These are phyloP conservation scores for Trissonchulus sp. DNA, from an alignment of 2,888 invertebrate species.

Conservation along the genomic window DNA sequence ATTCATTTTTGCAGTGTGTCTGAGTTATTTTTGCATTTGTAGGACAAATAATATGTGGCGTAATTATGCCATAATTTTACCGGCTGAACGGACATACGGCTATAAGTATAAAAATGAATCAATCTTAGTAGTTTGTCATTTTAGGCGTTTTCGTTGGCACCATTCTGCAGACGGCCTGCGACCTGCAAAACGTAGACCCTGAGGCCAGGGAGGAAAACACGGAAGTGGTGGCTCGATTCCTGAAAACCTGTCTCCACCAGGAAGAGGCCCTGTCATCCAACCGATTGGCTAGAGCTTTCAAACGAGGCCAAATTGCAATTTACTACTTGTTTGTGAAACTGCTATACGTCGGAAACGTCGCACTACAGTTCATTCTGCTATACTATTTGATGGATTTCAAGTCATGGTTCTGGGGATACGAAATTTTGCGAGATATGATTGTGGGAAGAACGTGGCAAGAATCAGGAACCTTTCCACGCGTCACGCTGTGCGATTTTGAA, in stretches of 20 bases:
- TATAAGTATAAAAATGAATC: no score
- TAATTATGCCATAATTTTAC: no score
- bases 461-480: slow-evolving; percentile 52
- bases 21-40: no score
- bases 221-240: slow-evolving; percentile 40
- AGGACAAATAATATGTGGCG: no score
- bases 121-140: no score
- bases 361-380: slow-evolving; percentile 56
- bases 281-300: no score
- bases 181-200: slow-evolving; percentile 47
- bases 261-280: no score
- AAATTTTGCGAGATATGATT: slow-evolving; percentile 44
- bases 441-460: slow-evolving; percentile 48
- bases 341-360: slow-evolving; percentile 54
- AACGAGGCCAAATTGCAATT: slow-evolving; percentile 53
- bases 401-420: slow-evolving; percentile 46
- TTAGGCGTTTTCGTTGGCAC: no score
- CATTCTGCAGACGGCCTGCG: no score
- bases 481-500: slow-evolving; percentile 54
- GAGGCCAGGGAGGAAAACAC: slow-evolving; percentile 45
- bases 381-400: slow-evolving; percentile 55
- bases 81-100: no score
- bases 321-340: slow-evolving; percentile 50
- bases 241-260: no score
- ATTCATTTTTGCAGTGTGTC: no score